Base-by-base conservation (phyloP, 2,797 vertebrate species). In the Columba guinea region DNA sequence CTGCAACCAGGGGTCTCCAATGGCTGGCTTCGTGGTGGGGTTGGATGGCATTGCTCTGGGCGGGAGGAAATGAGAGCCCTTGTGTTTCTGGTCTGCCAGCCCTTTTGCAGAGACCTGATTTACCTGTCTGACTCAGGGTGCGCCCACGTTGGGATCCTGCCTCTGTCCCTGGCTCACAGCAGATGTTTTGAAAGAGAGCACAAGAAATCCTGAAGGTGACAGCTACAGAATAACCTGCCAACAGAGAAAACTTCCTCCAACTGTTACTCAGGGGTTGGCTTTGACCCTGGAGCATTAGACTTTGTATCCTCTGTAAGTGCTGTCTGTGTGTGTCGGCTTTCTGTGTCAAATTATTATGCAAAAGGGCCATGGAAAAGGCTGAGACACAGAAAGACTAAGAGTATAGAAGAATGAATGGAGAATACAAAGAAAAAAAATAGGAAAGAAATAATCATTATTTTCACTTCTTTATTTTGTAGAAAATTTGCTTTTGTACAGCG, bases 401-500 rank as follows among this genome's bases (percentile, higher is more conserved):
- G 8, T 20, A 74, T 12, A 80, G 60, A 87, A 84, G 48, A 88
- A 65, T 24, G 16, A 86, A 81, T 30, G 20, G 46, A 73, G 35
- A 60, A 73, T 27, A 55, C 16, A 39, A 78, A 75, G 39, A 6
- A 3, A 37, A 37, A 56, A 67, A 56, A 73, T 44, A 3, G 11
- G 30, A 65, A 1, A 0, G 56, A 88, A 81, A 17, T 89, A 93
- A 84, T 60, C 1, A 22, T 86, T 84, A 46, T 58, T 77, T 32
- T 41, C n/a, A 80, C 18, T 49, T 90, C 68, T 95, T 80, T 88
- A 85, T 96, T 96, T 92, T 83, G 41, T 92, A 94, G 74, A 94
- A 95, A 93, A 92, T 68, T 46, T 94, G 64, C 34, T 90, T 95
- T 92, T 89, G 39, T 88, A 96, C 75, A 97, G 58, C 81, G 87